phyloP scores from a whole-genome alignment of 2,888 invertebrate genomes.

The Meta bourneti region DNA sequence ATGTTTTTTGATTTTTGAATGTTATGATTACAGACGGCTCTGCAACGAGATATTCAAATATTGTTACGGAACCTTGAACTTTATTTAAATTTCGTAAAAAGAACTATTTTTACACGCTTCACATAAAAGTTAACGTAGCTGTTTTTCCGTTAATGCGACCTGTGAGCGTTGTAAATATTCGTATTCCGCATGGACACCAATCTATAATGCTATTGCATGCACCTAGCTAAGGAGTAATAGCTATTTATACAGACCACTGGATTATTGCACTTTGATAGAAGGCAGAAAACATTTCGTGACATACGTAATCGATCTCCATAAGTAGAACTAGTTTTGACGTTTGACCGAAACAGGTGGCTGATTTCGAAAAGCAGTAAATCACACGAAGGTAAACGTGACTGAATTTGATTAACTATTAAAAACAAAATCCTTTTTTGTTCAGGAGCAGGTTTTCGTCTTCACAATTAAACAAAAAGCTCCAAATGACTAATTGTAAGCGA shows the following conservation, averaged over 20 bases:
- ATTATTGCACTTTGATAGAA: slow-evolving; percentile 32
- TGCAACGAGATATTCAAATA: no score
- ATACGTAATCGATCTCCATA: slow-evolving; percentile 30
- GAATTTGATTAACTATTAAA: not conserved
- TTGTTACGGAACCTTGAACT: no score
- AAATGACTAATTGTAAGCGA: not conserved
- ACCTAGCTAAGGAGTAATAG: not conserved
- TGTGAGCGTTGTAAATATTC: no score
- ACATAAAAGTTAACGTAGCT: no score
- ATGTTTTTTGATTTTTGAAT: no score
- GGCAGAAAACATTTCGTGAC: slow-evolving; percentile 10
- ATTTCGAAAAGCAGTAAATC: slow-evolving; percentile 29
- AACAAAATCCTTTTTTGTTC: not conserved
- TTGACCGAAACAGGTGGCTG: not conserved
- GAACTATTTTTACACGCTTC: no score
- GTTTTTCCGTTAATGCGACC: no score
- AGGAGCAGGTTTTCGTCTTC: not conserved
- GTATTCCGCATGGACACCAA: no score
- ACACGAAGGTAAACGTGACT: slow-evolving; percentile 11
- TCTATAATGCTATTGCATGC: no score
- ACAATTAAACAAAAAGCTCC: not conserved
- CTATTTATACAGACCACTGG: slow-evolving; percentile 22
- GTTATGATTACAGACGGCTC: no score
- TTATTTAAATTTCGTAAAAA: no score
- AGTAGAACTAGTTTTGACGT: slow-evolving; percentile 21